Evolutionary conservation across 2,797 vertebrate genomes (phyloP).

Genomic region (Lerista edwardsae): DNA sequence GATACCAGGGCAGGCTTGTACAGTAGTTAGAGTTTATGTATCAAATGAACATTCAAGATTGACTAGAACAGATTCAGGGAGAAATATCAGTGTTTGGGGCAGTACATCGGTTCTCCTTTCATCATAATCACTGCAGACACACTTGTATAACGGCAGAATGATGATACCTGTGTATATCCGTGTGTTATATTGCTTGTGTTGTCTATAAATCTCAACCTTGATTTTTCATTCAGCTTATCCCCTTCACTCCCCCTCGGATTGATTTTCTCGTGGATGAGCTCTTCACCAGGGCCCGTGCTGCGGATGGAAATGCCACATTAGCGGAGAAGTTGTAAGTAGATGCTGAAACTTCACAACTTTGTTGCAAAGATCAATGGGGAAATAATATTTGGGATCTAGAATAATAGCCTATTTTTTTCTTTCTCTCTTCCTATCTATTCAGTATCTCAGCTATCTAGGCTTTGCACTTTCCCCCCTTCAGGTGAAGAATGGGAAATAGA

Average conservation of each 20-base stretch:
- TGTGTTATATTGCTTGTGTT: neutral
- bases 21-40: neutral
- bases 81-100: neutral
- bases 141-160: neutral
- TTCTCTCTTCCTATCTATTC: neutral
- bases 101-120: neutral
- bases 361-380: neutral
- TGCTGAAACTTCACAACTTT: neutral
- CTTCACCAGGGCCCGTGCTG: conserved; percentile 69
- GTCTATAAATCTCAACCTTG: neutral
- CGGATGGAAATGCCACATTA: conserved; percentile 78
- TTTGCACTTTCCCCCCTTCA: neutral
- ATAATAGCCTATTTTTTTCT: neutral
- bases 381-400: neutral
- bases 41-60: neutral
- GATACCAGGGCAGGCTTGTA: too few species aligned
- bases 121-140: neutral
- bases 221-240: conserved; percentile 79
- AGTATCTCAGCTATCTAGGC: neutral
- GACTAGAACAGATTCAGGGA: neutral
- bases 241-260: conserved; percentile 76
- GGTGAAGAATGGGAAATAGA: neutral
- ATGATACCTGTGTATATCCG: neutral
- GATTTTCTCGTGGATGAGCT: conserved; percentile 66
- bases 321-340: conserved; percentile 83